Base-by-base conservation (phyloP, 2,888 invertebrate genomes). In the Serripes groenlandicus region DNA sequence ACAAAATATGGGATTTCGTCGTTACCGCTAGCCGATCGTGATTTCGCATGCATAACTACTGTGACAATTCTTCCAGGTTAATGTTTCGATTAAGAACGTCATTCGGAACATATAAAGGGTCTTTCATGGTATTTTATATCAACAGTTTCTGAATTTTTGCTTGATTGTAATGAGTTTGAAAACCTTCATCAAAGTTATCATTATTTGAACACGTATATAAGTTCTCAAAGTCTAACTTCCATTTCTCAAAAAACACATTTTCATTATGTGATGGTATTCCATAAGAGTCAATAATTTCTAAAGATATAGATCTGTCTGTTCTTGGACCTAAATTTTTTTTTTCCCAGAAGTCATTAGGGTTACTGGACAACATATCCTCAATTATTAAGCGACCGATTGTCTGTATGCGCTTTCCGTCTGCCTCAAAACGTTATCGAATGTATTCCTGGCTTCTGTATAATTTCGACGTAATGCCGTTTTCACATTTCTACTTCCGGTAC, bases 281-380 rank as follows among this genome's bases (percentile, higher is more conserved):
- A 37, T 66, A 35, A 34, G 28, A 23, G 35, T 78, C 78, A 21
- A 72, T 18, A 1, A 78, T 42, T 30, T 83, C 60, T 3, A 72
- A 26, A 15, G 78, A 78, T 15, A 83, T 83, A 21, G 58, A 21
- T 52, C 23, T 60, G 35, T 75, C 35, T 37, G 34, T 71, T 34
- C 71, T 71, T 1, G 78, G 85, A 7, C 81, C 81, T 58, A 81
- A 37, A 21, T 21, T 74, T 34, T 81, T 74, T 34, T 76, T 78
- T 54, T 85, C 76, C 1, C 81, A 78, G 32, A 85, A 81, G 32
- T 75, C 81, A 26, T 66, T 73, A 5, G 85, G 81, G 56, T 78
- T 74, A 5, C 64, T 73, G n/a, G 81, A 23, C 2, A 54, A 42
- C 23, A 85, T 34, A 9, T 42, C 34, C 52, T 81, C 81, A 30